phyloP scores from a whole-genome alignment of 2,113 vertebrate genomes.

The Egretta garzetta region DNA sequence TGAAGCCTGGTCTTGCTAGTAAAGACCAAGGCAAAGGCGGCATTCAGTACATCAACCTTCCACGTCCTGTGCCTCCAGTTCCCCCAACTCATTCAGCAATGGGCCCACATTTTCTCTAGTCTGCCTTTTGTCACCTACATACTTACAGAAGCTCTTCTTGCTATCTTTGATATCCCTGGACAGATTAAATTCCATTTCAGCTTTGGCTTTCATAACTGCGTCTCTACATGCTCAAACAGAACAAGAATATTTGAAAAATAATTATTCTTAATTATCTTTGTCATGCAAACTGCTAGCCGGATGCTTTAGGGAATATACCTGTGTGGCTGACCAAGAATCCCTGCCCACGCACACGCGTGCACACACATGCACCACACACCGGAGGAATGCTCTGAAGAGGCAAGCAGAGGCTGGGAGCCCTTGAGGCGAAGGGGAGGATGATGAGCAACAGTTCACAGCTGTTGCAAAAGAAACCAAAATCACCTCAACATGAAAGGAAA shows the following conservation, averaged over 20 bases:
- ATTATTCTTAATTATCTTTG: neutral
- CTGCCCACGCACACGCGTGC: neutral
- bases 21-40: too few relatives aligned
- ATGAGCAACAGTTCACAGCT: neutral
- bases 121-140: neutral
- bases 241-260: neutral
- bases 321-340: neutral
- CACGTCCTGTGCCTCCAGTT: too few relatives aligned
- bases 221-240: neutral
- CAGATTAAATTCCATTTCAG: neutral
- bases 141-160: neutral
- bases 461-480: neutral
- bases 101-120: too few relatives aligned
- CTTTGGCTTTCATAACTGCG: neutral
- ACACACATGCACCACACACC: fast-evolving
- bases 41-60: too few relatives aligned
- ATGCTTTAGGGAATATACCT: neutral
- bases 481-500: neutral
- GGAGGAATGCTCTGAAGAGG: neutral
- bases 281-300: neutral
- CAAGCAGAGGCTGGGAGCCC: neutral
- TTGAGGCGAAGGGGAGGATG: neutral
- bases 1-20: too few relatives aligned
- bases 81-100: too few relatives aligned
- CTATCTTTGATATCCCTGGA: neutral